phyloP scores from a whole-genome alignment of 2,113 vertebrate species.

The Mirounga angustirostris region DNA sequence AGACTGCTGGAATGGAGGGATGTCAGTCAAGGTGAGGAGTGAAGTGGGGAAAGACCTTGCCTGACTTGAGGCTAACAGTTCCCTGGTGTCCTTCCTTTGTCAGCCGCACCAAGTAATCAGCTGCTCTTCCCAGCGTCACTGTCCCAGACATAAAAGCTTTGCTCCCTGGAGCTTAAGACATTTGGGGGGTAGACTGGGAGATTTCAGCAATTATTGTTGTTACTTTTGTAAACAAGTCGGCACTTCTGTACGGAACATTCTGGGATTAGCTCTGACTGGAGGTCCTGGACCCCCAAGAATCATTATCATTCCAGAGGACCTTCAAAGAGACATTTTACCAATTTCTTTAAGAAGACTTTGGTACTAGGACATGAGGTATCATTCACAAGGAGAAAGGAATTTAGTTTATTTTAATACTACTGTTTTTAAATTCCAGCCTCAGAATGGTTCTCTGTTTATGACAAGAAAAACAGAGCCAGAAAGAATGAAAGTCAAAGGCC shows the following conservation, averaged over 20 bases:
- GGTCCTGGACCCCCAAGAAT: too few species aligned
- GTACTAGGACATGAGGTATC: background rate
- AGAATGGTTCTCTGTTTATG: slow-evolving; percentile 6
- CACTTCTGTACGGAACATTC: background rate
- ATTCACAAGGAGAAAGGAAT: background rate
- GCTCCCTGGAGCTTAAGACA: background rate
- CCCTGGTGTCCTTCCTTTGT: background rate
- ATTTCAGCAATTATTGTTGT: background rate
- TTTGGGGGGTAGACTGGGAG: background rate
- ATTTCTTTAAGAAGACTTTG: background rate
- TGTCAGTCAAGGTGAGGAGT: too few species aligned
- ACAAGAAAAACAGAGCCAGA: background rate
- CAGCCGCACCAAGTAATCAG: background rate
- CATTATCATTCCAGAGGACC: background rate
- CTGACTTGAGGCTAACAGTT: background rate
- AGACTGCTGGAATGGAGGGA: background rate
- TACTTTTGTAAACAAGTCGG: background rate
- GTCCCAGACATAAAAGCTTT: background rate
- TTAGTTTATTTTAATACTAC: background rate
- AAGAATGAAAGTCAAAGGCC: background rate
- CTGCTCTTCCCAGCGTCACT: background rate
- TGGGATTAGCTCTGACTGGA: background rate
- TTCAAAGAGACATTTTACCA: background rate
- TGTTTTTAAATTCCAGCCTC: slow-evolving; percentile 19
- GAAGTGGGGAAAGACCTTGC: background rate